Conservation (phyloP, 2,797 vertebrate species). For the Zalophus californianus region DNA sequence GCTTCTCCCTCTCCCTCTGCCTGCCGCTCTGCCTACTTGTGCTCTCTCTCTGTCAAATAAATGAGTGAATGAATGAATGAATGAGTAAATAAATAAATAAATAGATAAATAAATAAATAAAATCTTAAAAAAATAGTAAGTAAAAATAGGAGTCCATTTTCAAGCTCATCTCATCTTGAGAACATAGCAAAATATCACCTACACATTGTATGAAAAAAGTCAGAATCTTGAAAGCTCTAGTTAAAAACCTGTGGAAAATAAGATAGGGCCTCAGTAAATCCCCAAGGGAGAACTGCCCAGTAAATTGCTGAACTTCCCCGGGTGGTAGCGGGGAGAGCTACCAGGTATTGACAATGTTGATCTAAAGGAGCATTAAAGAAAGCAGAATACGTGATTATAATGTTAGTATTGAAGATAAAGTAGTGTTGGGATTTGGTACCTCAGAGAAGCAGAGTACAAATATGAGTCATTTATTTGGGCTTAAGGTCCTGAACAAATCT, state of each 20-base stretch:
- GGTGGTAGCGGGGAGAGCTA: fast-evolving
- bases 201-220: background rate
- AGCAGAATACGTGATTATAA: background rate
- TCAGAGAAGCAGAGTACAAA: background rate
- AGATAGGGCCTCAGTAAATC: background rate
- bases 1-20: too few species aligned
- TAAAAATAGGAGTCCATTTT: background rate
- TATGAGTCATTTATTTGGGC: background rate
- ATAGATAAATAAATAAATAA: too few species aligned
- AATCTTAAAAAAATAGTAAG: background rate
- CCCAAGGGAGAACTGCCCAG: background rate
- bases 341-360: background rate
- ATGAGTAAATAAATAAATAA: too few species aligned
- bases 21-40: too few species aligned
- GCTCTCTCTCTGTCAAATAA: too few species aligned
- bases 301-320: background rate
- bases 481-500: background rate
- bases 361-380: background rate
- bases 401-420: background rate
- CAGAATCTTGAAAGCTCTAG: background rate
- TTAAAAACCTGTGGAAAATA: background rate
- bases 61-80: too few species aligned
- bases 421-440: background rate
- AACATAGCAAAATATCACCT: background rate
- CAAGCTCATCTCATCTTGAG: background rate